phyloP scores from a whole-genome alignment of 2,797 vertebrate species.

The Loriculus beryllinus region DNA sequence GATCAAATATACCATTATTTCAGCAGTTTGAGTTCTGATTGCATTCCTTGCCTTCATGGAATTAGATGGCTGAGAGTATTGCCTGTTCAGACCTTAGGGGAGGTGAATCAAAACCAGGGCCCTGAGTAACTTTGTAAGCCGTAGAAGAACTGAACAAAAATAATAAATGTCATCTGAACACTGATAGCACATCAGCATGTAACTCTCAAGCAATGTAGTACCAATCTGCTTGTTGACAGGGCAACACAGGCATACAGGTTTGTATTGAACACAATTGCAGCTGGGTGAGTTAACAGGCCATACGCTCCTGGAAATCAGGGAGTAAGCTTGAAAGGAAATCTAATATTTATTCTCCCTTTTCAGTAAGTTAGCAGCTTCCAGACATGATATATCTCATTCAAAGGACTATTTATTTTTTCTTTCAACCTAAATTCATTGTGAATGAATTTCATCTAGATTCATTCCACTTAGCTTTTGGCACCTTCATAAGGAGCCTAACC shows the following conservation, averaged over 20 bases:
- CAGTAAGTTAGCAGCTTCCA: background rate
- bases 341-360: background rate
- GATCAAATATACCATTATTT: conserved; percentile 11
- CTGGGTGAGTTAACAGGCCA: background rate
- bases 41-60: background rate
- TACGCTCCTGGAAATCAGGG: background rate
- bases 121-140: background rate
- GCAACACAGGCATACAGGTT: background rate
- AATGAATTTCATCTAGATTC: background rate
- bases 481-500: background rate
- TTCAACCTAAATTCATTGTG: background rate
- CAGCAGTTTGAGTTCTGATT: background rate
- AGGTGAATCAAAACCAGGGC: background rate
- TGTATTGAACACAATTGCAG: background rate
- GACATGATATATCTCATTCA: background rate
- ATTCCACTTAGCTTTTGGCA: background rate
- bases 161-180: background rate
- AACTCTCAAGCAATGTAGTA: background rate
- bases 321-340: background rate
- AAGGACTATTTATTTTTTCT: background rate
- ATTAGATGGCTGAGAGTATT: background rate
- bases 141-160: background rate
- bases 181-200: background rate
- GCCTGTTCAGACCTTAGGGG: background rate
- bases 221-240: background rate